Percentiles rank a stretch among this genome's conserved stretches.
Evolutionary conservation across 2,797 vertebrate genomes (phyloP).

Genomic region (Myotis myotis): DNA sequence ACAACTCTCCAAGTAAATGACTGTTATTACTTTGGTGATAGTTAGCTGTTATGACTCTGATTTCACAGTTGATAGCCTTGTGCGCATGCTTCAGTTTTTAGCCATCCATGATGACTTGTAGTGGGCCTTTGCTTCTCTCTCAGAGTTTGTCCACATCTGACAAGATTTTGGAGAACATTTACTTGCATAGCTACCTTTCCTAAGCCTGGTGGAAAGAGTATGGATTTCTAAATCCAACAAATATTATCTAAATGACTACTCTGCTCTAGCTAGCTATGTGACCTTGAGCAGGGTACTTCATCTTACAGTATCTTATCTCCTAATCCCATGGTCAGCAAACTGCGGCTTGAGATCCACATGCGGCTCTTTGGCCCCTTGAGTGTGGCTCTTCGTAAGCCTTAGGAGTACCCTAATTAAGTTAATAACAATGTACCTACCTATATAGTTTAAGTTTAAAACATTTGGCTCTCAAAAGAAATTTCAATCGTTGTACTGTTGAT

Average conservation of each 20-base stretch:
- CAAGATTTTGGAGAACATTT: background rate
- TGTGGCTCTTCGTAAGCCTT: too few relatives aligned
- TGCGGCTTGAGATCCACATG: too few relatives aligned
- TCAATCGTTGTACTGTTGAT: too few relatives aligned
- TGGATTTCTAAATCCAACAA: constrained; percentile 4
- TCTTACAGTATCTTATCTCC: background rate
- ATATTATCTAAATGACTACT: background rate
- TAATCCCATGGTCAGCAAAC: background rate
- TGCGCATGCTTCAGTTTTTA: background rate
- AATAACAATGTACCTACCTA: too few relatives aligned
- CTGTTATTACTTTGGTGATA: background rate
- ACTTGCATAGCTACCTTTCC: background rate
- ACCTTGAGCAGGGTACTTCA: background rate
- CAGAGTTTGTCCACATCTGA: background rate
- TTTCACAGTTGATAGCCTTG: background rate
- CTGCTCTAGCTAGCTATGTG: background rate
- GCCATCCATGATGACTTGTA: background rate
- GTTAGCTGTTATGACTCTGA: background rate
- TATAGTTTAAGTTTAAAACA: too few relatives aligned
- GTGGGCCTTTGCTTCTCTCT: background rate
- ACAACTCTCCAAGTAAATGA: background rate
- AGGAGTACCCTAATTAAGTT: too few relatives aligned
- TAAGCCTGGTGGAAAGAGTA: background rate
- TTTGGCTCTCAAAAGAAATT: too few relatives aligned
- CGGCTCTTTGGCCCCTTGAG: too few relatives aligned